A percentile compares a stretch with the other conserved stretches of the same genome.
Evolutionary conservation across 2,797 vertebrate genomes (phyloP).

Genomic region (Brachyrhaphis roseni): DNA sequence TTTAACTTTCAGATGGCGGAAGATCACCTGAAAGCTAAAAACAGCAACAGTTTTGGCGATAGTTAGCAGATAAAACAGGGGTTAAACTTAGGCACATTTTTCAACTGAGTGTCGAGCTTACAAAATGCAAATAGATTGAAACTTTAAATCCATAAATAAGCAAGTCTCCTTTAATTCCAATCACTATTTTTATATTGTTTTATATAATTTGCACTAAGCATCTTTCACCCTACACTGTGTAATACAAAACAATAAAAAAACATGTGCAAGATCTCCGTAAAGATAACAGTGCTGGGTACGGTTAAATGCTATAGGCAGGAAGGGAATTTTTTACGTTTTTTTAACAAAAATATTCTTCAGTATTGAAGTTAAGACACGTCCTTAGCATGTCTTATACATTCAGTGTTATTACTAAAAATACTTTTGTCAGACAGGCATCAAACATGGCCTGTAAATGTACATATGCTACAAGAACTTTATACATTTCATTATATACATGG

Average conservation of each 20-base stretch:
- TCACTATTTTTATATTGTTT: constrained; percentile 38
- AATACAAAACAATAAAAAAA: constrained; percentile 82
- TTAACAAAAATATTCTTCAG: constrained; percentile 88
- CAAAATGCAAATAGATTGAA: constrained; percentile 40
- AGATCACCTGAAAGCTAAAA: constrained; percentile 68
- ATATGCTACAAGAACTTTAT: constrained; percentile 96
- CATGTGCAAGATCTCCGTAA: constrained; percentile 84
- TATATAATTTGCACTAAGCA: constrained; percentile 69
- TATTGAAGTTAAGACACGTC: constrained; percentile 85
- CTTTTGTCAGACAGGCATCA: constrained; percentile 87
- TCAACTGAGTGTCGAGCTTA: constrained; percentile 40
- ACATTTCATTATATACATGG: constrained; percentile 97
- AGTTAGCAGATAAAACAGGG: constrained; percentile 1
- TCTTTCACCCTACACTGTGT: constrained; percentile 82
- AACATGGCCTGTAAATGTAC: constrained; percentile 90
- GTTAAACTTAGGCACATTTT: constrained; percentile 68
- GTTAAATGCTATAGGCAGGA: constrained; percentile 68
- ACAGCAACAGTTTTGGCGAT: constrained; percentile 31
- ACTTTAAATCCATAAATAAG: constrained; percentile 54
- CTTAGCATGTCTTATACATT: constrained; percentile 90
- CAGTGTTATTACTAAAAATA: constrained; percentile 99
- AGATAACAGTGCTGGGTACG: constrained; percentile 83
- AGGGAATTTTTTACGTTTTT: constrained; percentile 65
- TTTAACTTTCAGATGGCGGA: constrained; percentile 71
- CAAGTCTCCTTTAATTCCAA: constrained; percentile 72